Evolutionary conservation across 2,113 vertebrate species (phyloP).

Genomic region (Hippocampus comes): DNA sequence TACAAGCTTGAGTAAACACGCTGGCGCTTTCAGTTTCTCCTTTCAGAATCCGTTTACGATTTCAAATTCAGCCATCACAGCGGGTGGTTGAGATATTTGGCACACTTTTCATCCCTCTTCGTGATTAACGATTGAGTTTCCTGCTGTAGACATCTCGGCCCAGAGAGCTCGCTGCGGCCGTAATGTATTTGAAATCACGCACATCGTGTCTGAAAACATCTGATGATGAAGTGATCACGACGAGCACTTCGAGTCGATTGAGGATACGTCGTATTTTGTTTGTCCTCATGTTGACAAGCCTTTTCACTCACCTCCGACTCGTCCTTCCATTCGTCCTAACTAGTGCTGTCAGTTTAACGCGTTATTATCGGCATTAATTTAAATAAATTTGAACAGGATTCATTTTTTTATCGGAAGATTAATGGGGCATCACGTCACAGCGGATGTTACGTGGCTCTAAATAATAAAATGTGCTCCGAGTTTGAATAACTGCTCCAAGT

Average conservation of each 20-base stretch:
- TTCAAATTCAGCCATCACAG: slow-evolving; percentile 45
- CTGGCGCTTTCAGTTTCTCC: slow-evolving; percentile 39
- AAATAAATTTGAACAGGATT: no score
- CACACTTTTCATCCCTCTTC: slow-evolving; percentile 53
- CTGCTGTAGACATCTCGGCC: not conserved
- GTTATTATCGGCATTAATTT: no score
- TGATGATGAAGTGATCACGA: slow-evolving; percentile 51
- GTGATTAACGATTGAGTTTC: slow-evolving; percentile 36
- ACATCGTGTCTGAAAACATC: slow-evolving; percentile 29
- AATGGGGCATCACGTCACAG: no score
- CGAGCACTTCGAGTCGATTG: not conserved
- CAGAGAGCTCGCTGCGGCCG: not conserved
- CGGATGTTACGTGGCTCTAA: no score
- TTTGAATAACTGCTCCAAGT: no score
- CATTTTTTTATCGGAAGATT: no score
- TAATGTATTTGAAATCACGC: slow-evolving; percentile 25
- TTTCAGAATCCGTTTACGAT: slow-evolving; percentile 34
- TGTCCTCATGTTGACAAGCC: not conserved
- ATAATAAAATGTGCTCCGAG: no score
- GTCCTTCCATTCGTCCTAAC: not conserved
- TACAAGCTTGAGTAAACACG: slow-evolving; percentile 42
- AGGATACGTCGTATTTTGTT: slow-evolving; percentile 27
- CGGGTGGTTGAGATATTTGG: slow-evolving; percentile 36
- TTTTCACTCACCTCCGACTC: not conserved
- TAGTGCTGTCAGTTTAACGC: no score